Evolutionary conservation across 2,888 invertebrate genomes (phyloP).

Genomic region (Oscheius onirici): DNA sequence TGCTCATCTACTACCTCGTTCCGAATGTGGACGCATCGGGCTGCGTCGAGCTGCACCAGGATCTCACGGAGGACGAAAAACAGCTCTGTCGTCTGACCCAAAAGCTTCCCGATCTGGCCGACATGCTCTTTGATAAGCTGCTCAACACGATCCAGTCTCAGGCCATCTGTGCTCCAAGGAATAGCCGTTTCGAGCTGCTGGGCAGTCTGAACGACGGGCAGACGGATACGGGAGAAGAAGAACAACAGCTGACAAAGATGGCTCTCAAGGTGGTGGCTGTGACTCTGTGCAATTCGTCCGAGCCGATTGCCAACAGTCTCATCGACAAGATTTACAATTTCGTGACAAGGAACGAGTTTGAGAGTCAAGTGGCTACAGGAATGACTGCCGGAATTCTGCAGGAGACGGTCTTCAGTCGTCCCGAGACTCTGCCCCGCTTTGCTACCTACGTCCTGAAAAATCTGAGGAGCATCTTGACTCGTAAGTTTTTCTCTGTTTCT

Average conservation of each 20-base stretch:
- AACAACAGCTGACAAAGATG: background rate
- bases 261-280: constrained; percentile 6
- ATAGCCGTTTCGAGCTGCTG: constrained; percentile 25
- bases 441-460: constrained; percentile 33
- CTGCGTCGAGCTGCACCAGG: constrained; percentile 15
- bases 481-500: too few relatives aligned
- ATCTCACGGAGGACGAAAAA: constrained; percentile 35
- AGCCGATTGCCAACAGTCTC: constrained; percentile 25
- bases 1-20: constrained; percentile 34
- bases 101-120: constrained; percentile 29
- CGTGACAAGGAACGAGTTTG: constrained; percentile 35
- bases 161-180: constrained; percentile 40
- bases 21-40: constrained; percentile 36
- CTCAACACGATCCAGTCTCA: constrained; percentile 23
- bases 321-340: constrained; percentile 37
- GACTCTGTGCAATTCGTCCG: constrained; percentile 11
- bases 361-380: constrained; percentile 37
- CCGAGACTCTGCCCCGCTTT: constrained; percentile 29
- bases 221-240: constrained; percentile 27
- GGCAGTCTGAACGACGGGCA: constrained; percentile 31
- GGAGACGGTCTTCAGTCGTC: constrained; percentile 26
- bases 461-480: constrained; percentile 34
- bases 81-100: constrained; percentile 27
- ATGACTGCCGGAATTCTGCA: constrained; percentile 31
- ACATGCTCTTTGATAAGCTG: constrained; percentile 29